Conservation (phyloP, 1,140 invertebrate species). For the Drosophila gunungcola region DNA sequence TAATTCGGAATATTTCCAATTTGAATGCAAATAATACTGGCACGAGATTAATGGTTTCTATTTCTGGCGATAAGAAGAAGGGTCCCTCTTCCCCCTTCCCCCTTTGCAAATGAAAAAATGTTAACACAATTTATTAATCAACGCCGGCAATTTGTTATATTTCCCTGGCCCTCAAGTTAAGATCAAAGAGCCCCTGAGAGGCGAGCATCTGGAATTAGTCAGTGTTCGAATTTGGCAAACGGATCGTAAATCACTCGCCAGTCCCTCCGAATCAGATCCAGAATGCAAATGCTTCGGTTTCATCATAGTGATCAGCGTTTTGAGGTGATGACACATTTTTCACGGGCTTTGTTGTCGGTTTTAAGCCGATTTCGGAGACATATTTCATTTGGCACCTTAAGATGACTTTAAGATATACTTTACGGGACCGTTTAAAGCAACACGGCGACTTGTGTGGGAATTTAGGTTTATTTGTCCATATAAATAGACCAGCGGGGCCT, state of each 20-base stretch:
- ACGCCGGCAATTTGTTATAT: constrained; percentile 65
- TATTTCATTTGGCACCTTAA: constrained; percentile 65
- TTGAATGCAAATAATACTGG: constrained; percentile 46
- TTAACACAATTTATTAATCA: constrained; percentile 50
- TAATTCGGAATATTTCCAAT: constrained; percentile 37
- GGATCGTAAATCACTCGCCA: constrained; percentile 67
- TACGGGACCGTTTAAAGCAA: constrained; percentile 70
- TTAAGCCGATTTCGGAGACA: constrained; percentile 67
- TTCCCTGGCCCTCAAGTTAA: constrained; percentile 7
- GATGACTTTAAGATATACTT: constrained; percentile 71
- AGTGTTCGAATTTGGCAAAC: constrained; percentile 74
- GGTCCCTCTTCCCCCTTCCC: not conserved
- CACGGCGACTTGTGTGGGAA: constrained; percentile 58
- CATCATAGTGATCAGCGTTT: constrained; percentile 26
- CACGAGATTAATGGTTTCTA: constrained; percentile 23
- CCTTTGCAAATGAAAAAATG: constrained; percentile 5
- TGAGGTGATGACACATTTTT: constrained; percentile 13
- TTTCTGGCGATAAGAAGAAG: constrained; percentile 29
- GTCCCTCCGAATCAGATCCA: constrained; percentile 23
- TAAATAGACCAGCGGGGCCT: constrained; percentile 13
- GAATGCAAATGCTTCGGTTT: constrained; percentile 39
- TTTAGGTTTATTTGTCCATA: not conserved
- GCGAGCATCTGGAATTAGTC: constrained; percentile 68
- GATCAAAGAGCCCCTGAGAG: constrained; percentile 24
- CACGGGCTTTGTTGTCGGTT: not conserved